These are phyloP conservation scores for Astyanax mexicanus DNA, from an alignment of 2,797 vertebrate genomes.

Conservation along the genomic window DNA sequence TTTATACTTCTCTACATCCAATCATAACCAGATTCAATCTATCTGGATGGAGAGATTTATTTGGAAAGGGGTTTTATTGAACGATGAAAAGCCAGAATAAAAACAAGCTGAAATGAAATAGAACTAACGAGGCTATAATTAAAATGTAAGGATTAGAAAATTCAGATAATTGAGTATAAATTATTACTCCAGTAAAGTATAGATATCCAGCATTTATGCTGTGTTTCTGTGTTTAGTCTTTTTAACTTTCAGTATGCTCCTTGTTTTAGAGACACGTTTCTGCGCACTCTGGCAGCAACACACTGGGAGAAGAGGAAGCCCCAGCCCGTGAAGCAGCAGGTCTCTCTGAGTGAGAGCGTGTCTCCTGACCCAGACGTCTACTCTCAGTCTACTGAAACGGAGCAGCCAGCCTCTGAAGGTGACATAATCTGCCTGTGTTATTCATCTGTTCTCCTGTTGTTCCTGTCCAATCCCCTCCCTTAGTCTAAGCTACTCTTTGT, in stretches of 20 bases:
- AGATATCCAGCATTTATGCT: too few species aligned
- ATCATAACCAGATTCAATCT: too few species aligned
- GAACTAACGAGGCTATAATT: too few species aligned
- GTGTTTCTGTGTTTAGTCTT: constrained; percentile 14
- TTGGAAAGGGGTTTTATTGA: too few species aligned
- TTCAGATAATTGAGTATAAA: too few species aligned
- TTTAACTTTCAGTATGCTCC: not conserved
- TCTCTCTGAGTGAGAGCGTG: constrained; percentile 36
- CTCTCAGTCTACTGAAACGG: constrained; percentile 20
- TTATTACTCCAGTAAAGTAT: too few species aligned
- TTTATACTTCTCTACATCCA: too few species aligned
- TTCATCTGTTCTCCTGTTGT: constrained; percentile 10
- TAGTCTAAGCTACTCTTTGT: not conserved
- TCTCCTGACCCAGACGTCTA: not conserved
- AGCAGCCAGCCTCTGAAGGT: constrained; percentile 41
- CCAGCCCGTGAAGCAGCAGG: not conserved
- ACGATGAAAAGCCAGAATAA: too few species aligned
- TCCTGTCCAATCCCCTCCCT: not conserved
- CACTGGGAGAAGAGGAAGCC: constrained; percentile 81
- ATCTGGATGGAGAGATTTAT: too few species aligned
- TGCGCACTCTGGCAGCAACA: constrained; percentile 86
- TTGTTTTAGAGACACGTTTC: constrained; percentile 85
- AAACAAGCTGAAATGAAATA: too few species aligned
- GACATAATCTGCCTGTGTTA: not conserved
- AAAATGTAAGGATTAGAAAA: too few species aligned